phyloP scores from a whole-genome alignment of 1,140 invertebrate genomes.

The Tachypleus tridentatus region DNA sequence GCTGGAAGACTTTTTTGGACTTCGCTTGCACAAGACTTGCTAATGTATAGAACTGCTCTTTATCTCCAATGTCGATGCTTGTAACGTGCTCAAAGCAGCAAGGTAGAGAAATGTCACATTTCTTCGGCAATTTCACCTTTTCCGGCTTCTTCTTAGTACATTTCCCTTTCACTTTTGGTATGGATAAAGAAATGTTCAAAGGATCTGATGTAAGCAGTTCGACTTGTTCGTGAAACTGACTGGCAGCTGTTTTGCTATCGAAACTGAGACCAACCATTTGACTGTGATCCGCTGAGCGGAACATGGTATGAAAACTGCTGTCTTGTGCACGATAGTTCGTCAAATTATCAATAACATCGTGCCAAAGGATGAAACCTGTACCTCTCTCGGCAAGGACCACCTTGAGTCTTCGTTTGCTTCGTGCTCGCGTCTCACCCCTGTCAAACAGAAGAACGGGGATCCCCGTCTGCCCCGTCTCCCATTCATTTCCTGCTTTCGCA shows the following conservation, averaged over 20 bases:
- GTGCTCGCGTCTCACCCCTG: constrained; percentile 53
- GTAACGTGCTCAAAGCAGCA: constrained; percentile 79
- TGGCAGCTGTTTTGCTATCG: constrained; percentile 56
- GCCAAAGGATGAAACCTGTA: constrained; percentile 73
- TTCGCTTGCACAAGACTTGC: constrained; percentile 37
- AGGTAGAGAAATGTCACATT: constrained; percentile 70
- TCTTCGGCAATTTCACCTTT: constrained; percentile 47
- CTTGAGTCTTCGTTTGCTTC: constrained; percentile 56
- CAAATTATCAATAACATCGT: constrained; percentile 58
- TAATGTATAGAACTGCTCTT: constrained; percentile 51
- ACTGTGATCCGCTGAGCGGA: constrained; percentile 53
- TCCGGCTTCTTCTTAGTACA: constrained; percentile 19
- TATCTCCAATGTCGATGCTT: constrained; percentile 56
- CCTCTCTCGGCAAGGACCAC: constrained; percentile 67
- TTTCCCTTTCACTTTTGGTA: constrained; percentile 46
- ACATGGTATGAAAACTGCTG: constrained; percentile 68
- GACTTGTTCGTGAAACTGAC: constrained; percentile 51
- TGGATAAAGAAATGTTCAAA: constrained; percentile 61
- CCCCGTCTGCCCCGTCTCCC: constrained; percentile 44
- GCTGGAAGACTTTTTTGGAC: no score
- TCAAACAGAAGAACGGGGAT: constrained; percentile 69
- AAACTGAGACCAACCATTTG: constrained; percentile 57
- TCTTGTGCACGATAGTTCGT: constrained; percentile 45
- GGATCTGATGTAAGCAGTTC: constrained; percentile 59
- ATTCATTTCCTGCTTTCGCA: constrained; percentile 34